Conservation (phyloP, 2,113 vertebrate genomes). For the Eublepharis macularius region DNA sequence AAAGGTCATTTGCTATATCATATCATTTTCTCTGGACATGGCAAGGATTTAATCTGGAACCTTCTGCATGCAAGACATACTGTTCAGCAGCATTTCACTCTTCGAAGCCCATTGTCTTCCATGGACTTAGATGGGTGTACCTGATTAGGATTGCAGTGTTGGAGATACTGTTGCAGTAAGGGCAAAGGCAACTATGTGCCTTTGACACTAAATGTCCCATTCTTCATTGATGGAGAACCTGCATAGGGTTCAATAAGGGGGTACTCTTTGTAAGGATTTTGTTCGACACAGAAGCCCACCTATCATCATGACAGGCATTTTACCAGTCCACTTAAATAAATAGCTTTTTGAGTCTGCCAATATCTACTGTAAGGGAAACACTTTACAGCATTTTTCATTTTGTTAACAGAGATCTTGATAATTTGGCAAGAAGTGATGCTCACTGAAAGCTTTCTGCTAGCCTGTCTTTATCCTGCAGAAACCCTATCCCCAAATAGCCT, state of each 20-base stretch:
- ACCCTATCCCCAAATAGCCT: constrained; percentile 38
- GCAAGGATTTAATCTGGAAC: too few species aligned
- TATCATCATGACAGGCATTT: background rate
- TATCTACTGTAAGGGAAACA: constrained; percentile 1
- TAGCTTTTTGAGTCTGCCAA: constrained; percentile 35
- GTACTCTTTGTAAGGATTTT: background rate
- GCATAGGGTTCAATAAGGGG: background rate
- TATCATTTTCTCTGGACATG: too few species aligned
- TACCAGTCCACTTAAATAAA: constrained; percentile 28
- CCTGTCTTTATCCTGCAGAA: constrained; percentile 30
- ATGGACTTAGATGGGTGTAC: too few species aligned
- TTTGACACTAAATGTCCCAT: too few species aligned
- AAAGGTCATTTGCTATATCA: too few species aligned
- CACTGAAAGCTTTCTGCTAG: constrained; percentile 39
- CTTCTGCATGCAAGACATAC: too few species aligned
- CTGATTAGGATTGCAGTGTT: too few species aligned
- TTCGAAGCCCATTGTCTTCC: too few species aligned
- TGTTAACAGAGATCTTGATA: constrained; percentile 40
- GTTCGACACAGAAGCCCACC: too few species aligned
- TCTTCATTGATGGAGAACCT: background rate
- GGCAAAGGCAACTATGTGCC: too few species aligned
- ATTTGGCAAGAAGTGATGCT: constrained; percentile 52
- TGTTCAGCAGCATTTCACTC: too few species aligned
- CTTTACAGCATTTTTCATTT: constrained; percentile 38
- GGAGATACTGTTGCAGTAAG: too few species aligned